Evolutionary conservation across 1,140 invertebrate genomes (phyloP), one percentile per base, ranked within the genome.

Genomic region (Drosophila orena): DNA sequence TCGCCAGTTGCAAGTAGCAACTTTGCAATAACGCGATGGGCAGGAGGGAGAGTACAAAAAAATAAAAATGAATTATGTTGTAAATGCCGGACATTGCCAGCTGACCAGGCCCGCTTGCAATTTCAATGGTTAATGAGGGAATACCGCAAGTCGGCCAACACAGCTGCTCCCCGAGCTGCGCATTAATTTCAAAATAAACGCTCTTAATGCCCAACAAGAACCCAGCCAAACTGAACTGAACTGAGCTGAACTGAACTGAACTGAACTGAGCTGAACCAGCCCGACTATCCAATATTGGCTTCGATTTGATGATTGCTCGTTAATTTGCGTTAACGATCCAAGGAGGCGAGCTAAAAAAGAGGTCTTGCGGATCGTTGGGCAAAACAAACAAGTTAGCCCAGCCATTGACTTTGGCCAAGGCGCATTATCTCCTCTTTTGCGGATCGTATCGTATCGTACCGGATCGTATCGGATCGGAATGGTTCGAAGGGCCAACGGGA

Each of bases 221-320:
- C 44, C 52, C 30, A 56, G 50, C 75, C 47, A 35, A 11, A 12
- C 15, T 8, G 17, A 10, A 44, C 42, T 10, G 17, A 17, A 43
- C 57, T 56, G 34, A n/a, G 27, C 40, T 6, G 1, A 37, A 37
- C 35, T n/a, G n/a, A 11, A 12, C 15, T 8, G 17, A 10, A 44
- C 42, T 10, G 17, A 17, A 43, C 57, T 56, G 34, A n/a, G 27
- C 40, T 6, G 1, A 37, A 37, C 35, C 35, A 37, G 12, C 35
- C 30, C 30, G 30, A 30, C 7, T 30, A 30, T 8, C 30, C 56
- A 52, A 64, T 66, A 66, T 46, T 53, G 70, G 71, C 72, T 80
- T 89, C 84, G 84, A 89, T 89, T 91, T 89, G 89, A 91, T 91
- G 89, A 91, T 89, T 81, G 89, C 75, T 91, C 81, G 80, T 91